Percentiles rank a stretch among this genome's conserved stretches.
These are phyloP conservation scores for Branchinecta lindahli DNA, from an alignment of 1,140 invertebrate genomes.

Conservation along the genomic window DNA sequence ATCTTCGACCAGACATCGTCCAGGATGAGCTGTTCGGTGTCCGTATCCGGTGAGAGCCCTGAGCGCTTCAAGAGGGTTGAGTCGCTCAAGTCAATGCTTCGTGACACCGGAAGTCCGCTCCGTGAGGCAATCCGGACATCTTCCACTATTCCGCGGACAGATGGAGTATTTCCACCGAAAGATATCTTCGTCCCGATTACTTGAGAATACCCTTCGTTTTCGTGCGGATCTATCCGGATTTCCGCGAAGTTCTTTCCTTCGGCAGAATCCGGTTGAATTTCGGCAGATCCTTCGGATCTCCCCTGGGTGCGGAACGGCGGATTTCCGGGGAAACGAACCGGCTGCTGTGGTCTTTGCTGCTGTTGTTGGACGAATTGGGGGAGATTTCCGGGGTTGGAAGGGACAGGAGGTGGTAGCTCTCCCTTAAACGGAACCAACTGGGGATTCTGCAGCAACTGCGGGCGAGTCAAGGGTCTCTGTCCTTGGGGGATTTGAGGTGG, in stretches of 20 bases:
- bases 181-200: not conserved
- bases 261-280: not conserved
- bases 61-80: not conserved
- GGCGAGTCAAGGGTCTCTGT: not conserved
- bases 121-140: not conserved
- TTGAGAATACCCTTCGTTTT: constrained; percentile 1
- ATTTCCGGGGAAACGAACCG: not conserved
- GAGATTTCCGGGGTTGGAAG: not conserved
- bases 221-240: not conserved
- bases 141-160: not conserved
- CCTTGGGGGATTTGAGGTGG: not conserved
- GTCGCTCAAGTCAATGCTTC: not conserved
- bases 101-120: not conserved
- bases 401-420: constrained; percentile 1
- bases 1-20: not conserved
- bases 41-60: not conserved
- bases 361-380: not conserved
- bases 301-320: not conserved
- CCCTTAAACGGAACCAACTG: not conserved
- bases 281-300: not conserved
- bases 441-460: not conserved
- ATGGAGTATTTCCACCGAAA: not conserved
- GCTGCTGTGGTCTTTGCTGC: not conserved
- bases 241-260: not conserved
- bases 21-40: not conserved